A percentile compares a stretch with the other conserved stretches of the same genome.
These are phyloP conservation scores for Vesta saturnalis DNA, from an alignment of 2,888 invertebrate genomes.

Conservation along the genomic window DNA sequence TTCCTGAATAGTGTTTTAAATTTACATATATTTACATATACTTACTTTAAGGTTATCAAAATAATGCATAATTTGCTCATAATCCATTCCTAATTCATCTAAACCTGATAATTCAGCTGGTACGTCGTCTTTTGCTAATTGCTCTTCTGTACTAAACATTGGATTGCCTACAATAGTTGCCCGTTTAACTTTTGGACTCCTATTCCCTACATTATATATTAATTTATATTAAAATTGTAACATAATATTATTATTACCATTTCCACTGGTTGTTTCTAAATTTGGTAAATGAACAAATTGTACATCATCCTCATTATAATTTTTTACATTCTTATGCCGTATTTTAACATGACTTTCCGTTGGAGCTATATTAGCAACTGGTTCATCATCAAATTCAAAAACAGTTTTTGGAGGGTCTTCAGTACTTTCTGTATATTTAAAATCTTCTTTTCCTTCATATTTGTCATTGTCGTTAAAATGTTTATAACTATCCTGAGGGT, in stretches of 20 bases:
- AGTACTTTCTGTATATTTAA: slow-evolving; percentile 17
- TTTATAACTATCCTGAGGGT: slow-evolving; percentile 18
- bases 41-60: slow-evolving; percentile 97
- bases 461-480: slow-evolving; percentile 12
- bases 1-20: background rate
- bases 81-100: slow-evolving; percentile 93
- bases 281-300: slow-evolving; percentile 69
- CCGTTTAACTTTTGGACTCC: slow-evolving; percentile 76
- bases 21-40: background rate
- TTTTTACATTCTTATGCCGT: slow-evolving; percentile 61
- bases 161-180: slow-evolving; percentile 90
- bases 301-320: slow-evolving; percentile 62
- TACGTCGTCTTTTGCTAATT: slow-evolving; percentile 48
- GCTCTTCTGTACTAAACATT: slow-evolving; percentile 75
- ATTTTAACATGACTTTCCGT: slow-evolving; percentile 60
- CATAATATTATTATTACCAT: slow-evolving; percentile 40
- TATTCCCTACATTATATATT: slow-evolving; percentile 50
- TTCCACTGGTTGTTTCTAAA: slow-evolving; percentile 51
- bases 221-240: slow-evolving; percentile 5
- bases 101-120: slow-evolving; percentile 73
- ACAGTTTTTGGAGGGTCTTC: slow-evolving; percentile 47
- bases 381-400: slow-evolving; percentile 70
- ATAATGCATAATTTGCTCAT: slow-evolving; percentile 97
- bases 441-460: slow-evolving; percentile 27
- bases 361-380: slow-evolving; percentile 30